Evolutionary conservation across 2,888 invertebrate genomes (phyloP), one percentile per base, ranked within the genome.

Genomic region (Limnephilus auricula): DNA sequence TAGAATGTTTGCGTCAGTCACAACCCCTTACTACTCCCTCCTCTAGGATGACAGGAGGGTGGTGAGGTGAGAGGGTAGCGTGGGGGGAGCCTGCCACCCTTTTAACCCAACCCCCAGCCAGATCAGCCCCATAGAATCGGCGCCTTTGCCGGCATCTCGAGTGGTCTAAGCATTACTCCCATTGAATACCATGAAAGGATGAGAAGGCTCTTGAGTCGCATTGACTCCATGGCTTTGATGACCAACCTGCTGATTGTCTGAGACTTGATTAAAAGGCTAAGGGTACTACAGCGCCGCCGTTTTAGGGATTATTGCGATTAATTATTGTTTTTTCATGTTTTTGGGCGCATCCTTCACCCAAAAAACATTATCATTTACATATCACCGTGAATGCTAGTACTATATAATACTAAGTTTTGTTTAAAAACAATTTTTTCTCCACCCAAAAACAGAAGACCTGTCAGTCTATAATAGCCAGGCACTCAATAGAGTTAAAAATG

Each of bases 111-210:
- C 65, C 50, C 32, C 25, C 4, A 25, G 18, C 30, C 65, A 87
- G 85, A 30, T 40, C 85, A 85, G 30, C 87, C 87, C 87, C 87
- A 65, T 34, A n/a, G 91, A 50, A 89, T 83, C 92, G 93, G 93
- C 89, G 92, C 92, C 93, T 93, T 93, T 93, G 92, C 89, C 79
- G 84, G 90, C 79, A 79, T 37, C 89, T 93, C 90, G 89, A 92
- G 92, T 82, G 92, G 82, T 84, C 90, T 88, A 90, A 80, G 91
- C 91, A 65, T 90, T 83, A 89, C 91, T 78, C 83, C 90, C 84
- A 89, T 92, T 92, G 92, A 91, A 90, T 92, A 40, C 65, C 80
- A 45, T 92, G 90, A 90, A 90, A 45, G 90, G 34, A 34, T 30
- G 87, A 30, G 40, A 34, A 82, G 79, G 34, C 50, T 45, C 90